Percentiles rank a stretch among this genome's conserved stretches.
Evolutionary conservation across 1,140 invertebrate species (phyloP).

Genomic region (Armadillidium nasatum): DNA sequence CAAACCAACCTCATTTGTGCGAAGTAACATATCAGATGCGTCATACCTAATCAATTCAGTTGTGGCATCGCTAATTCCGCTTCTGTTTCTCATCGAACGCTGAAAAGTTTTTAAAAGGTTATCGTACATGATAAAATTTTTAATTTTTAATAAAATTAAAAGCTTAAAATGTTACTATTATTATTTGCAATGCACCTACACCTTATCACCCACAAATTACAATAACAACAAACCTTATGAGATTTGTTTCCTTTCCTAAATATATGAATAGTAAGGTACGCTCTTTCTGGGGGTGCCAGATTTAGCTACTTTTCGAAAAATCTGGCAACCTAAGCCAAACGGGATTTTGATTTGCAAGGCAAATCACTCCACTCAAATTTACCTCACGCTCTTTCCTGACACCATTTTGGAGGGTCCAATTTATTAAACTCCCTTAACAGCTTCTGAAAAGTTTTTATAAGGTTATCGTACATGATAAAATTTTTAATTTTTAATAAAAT

Average conservation of each 20-base stretch:
- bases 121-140: too few relatives aligned
- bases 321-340: too few relatives aligned
- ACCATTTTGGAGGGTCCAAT: conserved; percentile 63
- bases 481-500: too few relatives aligned
- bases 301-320: too few relatives aligned
- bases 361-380: conserved; percentile 55
- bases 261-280: too few relatives aligned
- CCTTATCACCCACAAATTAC: too few relatives aligned
- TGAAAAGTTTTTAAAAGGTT: conserved; percentile 42
- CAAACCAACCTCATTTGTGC: conserved; percentile 48
- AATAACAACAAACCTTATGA: not conserved
- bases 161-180: too few relatives aligned
- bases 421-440: conserved; percentile 72
- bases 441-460: conserved; percentile 60
- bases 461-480: too few relatives aligned
- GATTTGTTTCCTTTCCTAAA: conserved; percentile 32
- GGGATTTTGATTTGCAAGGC: too few relatives aligned
- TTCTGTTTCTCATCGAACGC: conserved; percentile 54
- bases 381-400: conserved; percentile 64
- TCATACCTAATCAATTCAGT: conserved; percentile 49
- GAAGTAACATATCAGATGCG: conserved; percentile 38
- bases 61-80: conserved; percentile 55
- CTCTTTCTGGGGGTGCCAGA: too few relatives aligned
- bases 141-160: too few relatives aligned
- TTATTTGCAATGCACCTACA: too few relatives aligned